A percentile compares a stretch with the other conserved stretches of the same genome.
These are phyloP conservation scores for Lissonota sp. DNA, from an alignment of 2,888 invertebrate genomes.

Conservation along the genomic window DNA sequence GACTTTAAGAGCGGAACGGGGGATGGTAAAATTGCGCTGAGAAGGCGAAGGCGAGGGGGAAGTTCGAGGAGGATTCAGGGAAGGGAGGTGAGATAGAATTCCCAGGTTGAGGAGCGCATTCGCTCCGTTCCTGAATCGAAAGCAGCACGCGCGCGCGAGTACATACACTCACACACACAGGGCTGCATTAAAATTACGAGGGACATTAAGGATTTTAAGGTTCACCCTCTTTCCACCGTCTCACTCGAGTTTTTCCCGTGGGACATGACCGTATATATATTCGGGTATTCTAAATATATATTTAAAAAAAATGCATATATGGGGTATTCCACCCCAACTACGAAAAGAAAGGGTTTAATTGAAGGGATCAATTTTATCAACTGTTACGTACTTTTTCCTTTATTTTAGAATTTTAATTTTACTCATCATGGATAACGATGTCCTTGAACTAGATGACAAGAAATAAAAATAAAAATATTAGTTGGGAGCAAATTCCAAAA, in stretches of 20 bases:
- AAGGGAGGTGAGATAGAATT: constrained; percentile 35
- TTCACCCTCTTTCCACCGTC: constrained; percentile 38
- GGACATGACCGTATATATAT: too few relatives aligned
- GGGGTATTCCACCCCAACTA: too few relatives aligned
- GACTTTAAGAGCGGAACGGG: constrained; percentile 45
- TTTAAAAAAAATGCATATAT: too few relatives aligned
- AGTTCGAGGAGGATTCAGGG: not conserved
- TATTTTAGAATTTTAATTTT: too few relatives aligned
- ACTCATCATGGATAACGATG: too few relatives aligned
- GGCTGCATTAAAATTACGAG: constrained; percentile 75
- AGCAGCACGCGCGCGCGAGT: not conserved
- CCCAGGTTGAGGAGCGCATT: constrained; percentile 46
- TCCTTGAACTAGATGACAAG: too few relatives aligned
- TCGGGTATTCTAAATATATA: too few relatives aligned
- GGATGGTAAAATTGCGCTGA: constrained; percentile 24
- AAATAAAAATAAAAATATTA: too few relatives aligned
- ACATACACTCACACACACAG: not conserved
- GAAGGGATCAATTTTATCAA: too few relatives aligned
- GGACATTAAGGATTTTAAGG: constrained; percentile 72
- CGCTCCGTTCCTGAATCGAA: constrained; percentile 18
- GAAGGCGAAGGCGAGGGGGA: not conserved
- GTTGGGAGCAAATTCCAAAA: too few relatives aligned
- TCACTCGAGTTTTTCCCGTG: constrained; percentile 15
- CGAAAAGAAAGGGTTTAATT: too few relatives aligned
- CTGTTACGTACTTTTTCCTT: too few relatives aligned